These are phyloP conservation scores for Hemiscyllium ocellatum DNA, from an alignment of 2,113 vertebrate genomes.

Conservation along the genomic window DNA sequence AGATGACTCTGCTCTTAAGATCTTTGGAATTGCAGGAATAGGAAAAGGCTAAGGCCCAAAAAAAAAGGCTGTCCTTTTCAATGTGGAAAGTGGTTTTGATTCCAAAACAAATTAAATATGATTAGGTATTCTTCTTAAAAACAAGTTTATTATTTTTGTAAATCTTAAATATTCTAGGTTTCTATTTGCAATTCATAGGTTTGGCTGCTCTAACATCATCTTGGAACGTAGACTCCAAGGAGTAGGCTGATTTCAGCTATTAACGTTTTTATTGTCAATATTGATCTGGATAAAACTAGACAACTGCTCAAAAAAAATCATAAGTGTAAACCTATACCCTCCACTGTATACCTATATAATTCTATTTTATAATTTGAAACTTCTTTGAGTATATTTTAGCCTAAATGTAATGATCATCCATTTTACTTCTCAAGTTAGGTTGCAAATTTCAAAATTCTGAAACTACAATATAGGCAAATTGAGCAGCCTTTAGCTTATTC, in stretches of 20 bases:
- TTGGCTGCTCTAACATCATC: not conserved
- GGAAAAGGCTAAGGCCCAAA: not conserved
- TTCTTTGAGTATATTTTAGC: not conserved
- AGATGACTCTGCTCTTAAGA: no score
- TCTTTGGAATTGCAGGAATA: not conserved
- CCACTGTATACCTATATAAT: not conserved
- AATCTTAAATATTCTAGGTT: not conserved
- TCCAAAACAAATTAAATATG: not conserved
- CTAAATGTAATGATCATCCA: not conserved
- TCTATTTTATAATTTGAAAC: not conserved
- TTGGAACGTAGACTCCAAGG: not conserved
- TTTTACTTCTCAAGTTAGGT: not conserved
- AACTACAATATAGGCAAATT: not conserved
- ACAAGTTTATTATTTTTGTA: not conserved
- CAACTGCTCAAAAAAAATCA: not conserved
- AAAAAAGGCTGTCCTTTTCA: not conserved
- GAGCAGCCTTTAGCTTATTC: not conserved
- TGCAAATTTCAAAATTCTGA: not conserved
- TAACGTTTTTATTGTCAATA: not conserved
- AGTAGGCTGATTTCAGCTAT: not conserved
- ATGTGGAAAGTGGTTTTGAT: not conserved
- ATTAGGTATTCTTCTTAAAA: not conserved
- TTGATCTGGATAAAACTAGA: not conserved
- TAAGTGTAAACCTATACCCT: not conserved
- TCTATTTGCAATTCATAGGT: not conserved